Evolutionary conservation across 2,888 invertebrate genomes (phyloP).

Genomic region (Strigamia maritima): DNA sequence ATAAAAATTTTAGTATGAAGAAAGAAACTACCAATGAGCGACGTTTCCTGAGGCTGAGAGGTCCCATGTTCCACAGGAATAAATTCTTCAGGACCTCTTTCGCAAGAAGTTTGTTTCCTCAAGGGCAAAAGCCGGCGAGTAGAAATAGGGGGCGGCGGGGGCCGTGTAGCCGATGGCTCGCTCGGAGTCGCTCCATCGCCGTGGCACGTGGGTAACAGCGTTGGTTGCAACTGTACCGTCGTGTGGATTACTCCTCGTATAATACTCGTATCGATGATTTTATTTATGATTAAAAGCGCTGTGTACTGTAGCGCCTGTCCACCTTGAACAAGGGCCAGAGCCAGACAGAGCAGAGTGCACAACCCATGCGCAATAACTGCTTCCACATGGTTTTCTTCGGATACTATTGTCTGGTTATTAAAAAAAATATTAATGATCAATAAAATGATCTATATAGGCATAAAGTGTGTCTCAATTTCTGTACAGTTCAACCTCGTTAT

Average conservation of each 20-base stretch:
- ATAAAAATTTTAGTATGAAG: not conserved
- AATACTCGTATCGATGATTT: constrained; percentile 59
- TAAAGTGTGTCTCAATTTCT: too few relatives aligned
- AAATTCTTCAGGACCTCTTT: constrained; percentile 41
- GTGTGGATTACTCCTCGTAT: constrained; percentile 50
- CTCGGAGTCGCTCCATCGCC: constrained; percentile 12
- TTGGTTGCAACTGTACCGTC: constrained; percentile 26
- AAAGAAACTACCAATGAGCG: not conserved
- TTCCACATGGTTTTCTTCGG: not conserved
- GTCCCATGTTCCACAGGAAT: constrained; percentile 35
- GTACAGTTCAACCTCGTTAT: too few relatives aligned
- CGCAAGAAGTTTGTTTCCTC: constrained; percentile 39
- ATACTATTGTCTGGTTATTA: not conserved
- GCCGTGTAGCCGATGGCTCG: not conserved
- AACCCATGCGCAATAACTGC: constrained; percentile 45
- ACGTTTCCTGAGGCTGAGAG: constrained; percentile 7
- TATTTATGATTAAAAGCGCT: constrained; percentile 61
- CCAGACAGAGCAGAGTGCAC: constrained; percentile 58
- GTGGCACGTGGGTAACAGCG: not conserved
- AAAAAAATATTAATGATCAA: not conserved
- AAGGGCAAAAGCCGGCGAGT: constrained; percentile 40
- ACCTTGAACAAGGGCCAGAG: constrained; percentile 59
- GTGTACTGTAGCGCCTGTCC: constrained; percentile 62
- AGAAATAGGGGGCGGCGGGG: not conserved
- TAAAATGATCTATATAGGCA: too few relatives aligned